Conservation (phyloP, 2,113 vertebrate genomes). For the Ibidorhyncha struthersii region DNA sequence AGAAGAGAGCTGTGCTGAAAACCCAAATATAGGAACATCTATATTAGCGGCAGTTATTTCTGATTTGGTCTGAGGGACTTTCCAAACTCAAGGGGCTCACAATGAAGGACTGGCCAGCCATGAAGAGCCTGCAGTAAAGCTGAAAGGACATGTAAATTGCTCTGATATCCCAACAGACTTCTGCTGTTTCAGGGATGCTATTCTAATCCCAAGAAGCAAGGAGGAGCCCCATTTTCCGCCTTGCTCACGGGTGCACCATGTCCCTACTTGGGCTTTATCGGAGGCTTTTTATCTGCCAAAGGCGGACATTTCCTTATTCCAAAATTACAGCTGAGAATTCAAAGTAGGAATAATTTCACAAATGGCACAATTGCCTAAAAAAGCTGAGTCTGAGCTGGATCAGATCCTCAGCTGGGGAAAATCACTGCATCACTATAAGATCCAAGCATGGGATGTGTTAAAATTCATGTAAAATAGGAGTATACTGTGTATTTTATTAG, state of each 20-base stretch:
- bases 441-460: not conserved
- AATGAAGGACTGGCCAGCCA: constrained; percentile 61
- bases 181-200: constrained; percentile 52
- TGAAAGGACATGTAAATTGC: constrained; percentile 67
- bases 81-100: constrained; percentile 59
- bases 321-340: not conserved
- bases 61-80: constrained; percentile 63
- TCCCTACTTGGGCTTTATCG: not conserved
- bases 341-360: not conserved
- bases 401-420: not conserved
- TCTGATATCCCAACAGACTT: constrained; percentile 47
- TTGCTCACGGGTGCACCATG: not conserved
- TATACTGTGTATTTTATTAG: constrained; percentile 9
- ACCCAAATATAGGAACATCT: constrained; percentile 64
- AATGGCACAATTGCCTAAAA: constrained; percentile 26
- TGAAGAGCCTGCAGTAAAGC: constrained; percentile 56
- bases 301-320: not conserved
- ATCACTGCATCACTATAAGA: not conserved
- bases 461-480: not conserved
- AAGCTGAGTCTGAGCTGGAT: not conserved
- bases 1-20: constrained; percentile 59
- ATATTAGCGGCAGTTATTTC: constrained; percentile 62
- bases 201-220: constrained; percentile 45
- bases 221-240: constrained; percentile 15
- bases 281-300: not conserved